Evolutionary conservation across 1,140 invertebrate species (phyloP).

Genomic region (Drosophila navojoa): DNA sequence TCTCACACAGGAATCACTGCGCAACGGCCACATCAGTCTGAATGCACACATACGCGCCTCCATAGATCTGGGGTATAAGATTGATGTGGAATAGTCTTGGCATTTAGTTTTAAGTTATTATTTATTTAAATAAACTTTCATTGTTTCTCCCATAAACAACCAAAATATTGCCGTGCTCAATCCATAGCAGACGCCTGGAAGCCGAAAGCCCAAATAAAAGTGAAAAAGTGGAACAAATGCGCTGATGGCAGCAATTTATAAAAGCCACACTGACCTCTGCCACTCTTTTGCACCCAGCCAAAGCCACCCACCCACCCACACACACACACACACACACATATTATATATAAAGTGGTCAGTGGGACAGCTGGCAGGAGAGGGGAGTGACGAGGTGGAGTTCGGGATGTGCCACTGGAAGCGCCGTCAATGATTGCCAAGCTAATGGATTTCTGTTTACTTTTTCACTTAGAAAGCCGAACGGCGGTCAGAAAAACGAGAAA

Average conservation of each 20-base stretch:
- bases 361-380: slow-evolving; percentile 9
- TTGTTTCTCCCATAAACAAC: slow-evolving; percentile 1
- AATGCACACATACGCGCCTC: slow-evolving; percentile 81
- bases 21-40: slow-evolving; percentile 76
- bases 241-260: slow-evolving; percentile 79
- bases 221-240: slow-evolving; percentile 72
- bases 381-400: background rate
- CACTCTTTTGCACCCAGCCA: slow-evolving; percentile 22
- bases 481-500: slow-evolving; percentile 38
- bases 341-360: background rate
- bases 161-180: slow-evolving; percentile 41
- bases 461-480: slow-evolving; percentile 71
- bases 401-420: slow-evolving; percentile 64
- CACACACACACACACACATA: background rate
- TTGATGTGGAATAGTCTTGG: slow-evolving; percentile 64
- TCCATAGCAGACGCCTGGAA: slow-evolving; percentile 14
- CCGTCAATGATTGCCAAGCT: slow-evolving; percentile 82
- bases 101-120: slow-evolving; percentile 49
- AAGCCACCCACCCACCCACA: slow-evolving; percentile 3
- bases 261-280: slow-evolving; percentile 63
- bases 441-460: slow-evolving; percentile 83
- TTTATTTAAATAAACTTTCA: slow-evolving; percentile 63
- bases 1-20: slow-evolving; percentile 75
- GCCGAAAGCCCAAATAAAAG: slow-evolving; percentile 46
- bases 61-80: slow-evolving; percentile 80